These are phyloP conservation scores for Stylophora pistillata DNA, from an alignment of 64 coral and sea anemone genomes.

Conservation along the genomic window DNA sequence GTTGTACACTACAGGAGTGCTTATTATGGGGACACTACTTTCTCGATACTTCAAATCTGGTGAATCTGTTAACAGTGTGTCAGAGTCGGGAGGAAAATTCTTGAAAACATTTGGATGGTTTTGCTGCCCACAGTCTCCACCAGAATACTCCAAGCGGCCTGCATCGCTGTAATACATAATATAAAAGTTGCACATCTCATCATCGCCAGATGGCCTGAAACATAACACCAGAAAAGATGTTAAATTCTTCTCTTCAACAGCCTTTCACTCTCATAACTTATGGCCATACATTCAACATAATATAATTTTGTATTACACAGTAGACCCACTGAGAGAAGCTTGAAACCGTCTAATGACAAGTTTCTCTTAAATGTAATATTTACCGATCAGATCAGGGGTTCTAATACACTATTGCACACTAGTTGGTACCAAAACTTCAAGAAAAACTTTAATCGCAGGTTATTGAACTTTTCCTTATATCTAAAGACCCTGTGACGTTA, in stretches of 20 bases:
- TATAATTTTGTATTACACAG: too few relatives aligned
- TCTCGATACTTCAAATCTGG: neutral
- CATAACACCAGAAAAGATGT: neutral
- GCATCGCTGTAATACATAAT: slow-evolving; percentile 64
- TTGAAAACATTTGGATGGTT: slow-evolving; percentile 4
- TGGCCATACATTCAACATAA: too few relatives aligned
- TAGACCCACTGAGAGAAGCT: too few relatives aligned
- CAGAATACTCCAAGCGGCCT: neutral
- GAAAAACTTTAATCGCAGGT: too few relatives aligned
- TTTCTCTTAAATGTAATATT: too few relatives aligned
- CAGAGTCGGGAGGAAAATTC: slow-evolving; percentile 56
- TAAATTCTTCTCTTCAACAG: neutral
- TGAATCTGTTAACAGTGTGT: neutral
- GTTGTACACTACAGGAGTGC: neutral
- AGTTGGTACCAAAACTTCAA: too few relatives aligned
- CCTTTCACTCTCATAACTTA: too few relatives aligned
- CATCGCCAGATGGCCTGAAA: slow-evolving; percentile 55
- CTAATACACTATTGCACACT: too few relatives aligned
- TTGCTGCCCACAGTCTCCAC: slow-evolving; percentile 30
- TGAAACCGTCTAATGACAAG: too few relatives aligned
- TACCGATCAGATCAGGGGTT: too few relatives aligned
- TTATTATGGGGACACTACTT: neutral
- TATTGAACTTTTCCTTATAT: neutral
- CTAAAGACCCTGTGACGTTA: neutral
- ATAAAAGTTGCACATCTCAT: slow-evolving; percentile 86